Evolutionary conservation across 2,888 invertebrate species (phyloP), one percentile per base, ranked within the genome.

Genomic region (Horisme vitalbata): DNA sequence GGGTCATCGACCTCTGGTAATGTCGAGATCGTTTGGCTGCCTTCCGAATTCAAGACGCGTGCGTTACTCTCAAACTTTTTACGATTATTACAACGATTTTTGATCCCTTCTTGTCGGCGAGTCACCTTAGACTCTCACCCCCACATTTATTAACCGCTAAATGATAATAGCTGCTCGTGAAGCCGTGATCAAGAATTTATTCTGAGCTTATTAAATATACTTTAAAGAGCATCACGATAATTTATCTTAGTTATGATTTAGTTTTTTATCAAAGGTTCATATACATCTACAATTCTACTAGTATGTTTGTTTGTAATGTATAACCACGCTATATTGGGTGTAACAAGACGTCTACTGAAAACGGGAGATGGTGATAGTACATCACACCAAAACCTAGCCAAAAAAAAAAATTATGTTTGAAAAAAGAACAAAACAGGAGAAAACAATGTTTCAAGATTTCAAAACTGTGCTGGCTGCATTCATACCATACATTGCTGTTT

Each of bases 31-130:
- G 72, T 75, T 79, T 68, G 66, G 70, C 70, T 71, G 68, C 72
- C 72, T 82, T 76, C 70, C 67, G 68, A 79, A 85, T 83, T 84
- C 83, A 71, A 66, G 59, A 61, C 75, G 79, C 83, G 84, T 80
- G 70, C 78, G 76, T 81, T 73, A 79, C 79, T 79, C 75, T 64
- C 65, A 75, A 83, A 84, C 79, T 83, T 85, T 83, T 85, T 85
- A 84, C 79, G 85, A 78, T 83, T 84, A 85, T 83, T 79, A 71
- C 81, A 72, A 75, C 75, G 81, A 79, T 81, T 83, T 82, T 80
- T 82, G 82, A 81, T 79, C 79, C 82, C 71, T 70, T 71, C 71
- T 66, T 70, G 70, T 67, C 65, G 65, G 59, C 64, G 67, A 68
- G 71, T 71, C 75, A 78, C 81, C 80, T 81, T 76, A 68, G 73